Evolutionary conservation across 2,888 invertebrate genomes (phyloP).

Genomic region (Entomobrya multifasciata): DNA sequence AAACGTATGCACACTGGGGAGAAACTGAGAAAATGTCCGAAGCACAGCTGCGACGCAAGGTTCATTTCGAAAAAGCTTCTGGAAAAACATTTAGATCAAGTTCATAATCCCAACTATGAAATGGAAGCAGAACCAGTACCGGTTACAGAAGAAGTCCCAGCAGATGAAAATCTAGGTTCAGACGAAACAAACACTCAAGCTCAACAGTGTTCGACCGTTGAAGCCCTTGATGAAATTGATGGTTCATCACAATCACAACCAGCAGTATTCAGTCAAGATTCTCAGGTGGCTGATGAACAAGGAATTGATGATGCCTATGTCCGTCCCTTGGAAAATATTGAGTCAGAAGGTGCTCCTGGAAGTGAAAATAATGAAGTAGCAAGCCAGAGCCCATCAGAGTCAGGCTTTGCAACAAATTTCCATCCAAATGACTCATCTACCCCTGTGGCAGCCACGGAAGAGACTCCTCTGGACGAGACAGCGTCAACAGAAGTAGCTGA

Average conservation of each 20-base stretch:
- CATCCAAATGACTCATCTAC: background rate
- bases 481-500: too few species aligned
- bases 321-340: background rate
- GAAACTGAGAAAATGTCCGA: slow-evolving; percentile 86
- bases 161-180: background rate
- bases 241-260: too few species aligned
- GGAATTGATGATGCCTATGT: background rate
- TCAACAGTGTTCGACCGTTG: background rate
- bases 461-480: too few species aligned
- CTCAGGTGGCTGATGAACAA: background rate
- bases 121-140: background rate
- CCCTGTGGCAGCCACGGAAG: background rate
- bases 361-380: background rate
- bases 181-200: background rate
- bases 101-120: slow-evolving; percentile 57
- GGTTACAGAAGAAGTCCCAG: background rate
- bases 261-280: too few species aligned
- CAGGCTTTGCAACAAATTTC: background rate
- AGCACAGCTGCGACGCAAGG: slow-evolving; percentile 87
- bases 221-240: background rate
- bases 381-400: background rate
- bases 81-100: slow-evolving; percentile 84
- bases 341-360: background rate
- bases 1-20: slow-evolving; percentile 89
- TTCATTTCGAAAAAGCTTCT: slow-evolving; percentile 92